Percentiles rank a stretch among this genome's conserved stretches.
These are phyloP conservation scores for Bembecia ichneumoniformis DNA, from an alignment of 2,888 invertebrate genomes.

Conservation along the genomic window DNA sequence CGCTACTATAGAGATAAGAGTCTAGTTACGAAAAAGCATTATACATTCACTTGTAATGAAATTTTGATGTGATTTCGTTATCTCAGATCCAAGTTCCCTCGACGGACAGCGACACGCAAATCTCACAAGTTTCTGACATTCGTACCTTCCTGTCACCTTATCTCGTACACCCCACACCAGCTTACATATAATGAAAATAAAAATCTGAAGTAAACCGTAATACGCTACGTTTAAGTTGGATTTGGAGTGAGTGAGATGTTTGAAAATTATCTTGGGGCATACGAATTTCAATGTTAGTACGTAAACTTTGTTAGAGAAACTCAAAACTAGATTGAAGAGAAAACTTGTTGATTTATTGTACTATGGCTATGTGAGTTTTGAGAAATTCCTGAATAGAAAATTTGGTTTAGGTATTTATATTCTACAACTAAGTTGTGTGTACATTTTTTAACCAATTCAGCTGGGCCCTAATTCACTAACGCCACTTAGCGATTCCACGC, in stretches of 20 bases:
- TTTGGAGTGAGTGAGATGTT: no score
- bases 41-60: no score
- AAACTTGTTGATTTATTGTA: neutral
- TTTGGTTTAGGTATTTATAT: no score
- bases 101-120: neutral
- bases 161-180: neutral
- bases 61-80: neutral
- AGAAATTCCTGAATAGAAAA: no score
- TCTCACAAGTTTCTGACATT: neutral
- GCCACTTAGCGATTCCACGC: no score
- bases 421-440: no score
- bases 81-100: neutral
- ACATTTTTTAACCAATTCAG: no score
- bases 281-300: neutral
- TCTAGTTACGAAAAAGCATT: no score
- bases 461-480: no score
- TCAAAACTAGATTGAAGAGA: neutral
- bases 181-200: neutral
- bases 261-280: neutral
- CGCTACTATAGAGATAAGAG: no score
- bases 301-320: neutral
- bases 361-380: neutral
- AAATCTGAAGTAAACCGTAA: neutral
- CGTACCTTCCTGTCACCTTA: neutral
- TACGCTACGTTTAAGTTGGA: neutral